A percentile compares a stretch with the other conserved stretches of the same genome.
phyloP scores from a whole-genome alignment of 53 echinoderm and acorn worm species.

The Arbacia lixula region DNA sequence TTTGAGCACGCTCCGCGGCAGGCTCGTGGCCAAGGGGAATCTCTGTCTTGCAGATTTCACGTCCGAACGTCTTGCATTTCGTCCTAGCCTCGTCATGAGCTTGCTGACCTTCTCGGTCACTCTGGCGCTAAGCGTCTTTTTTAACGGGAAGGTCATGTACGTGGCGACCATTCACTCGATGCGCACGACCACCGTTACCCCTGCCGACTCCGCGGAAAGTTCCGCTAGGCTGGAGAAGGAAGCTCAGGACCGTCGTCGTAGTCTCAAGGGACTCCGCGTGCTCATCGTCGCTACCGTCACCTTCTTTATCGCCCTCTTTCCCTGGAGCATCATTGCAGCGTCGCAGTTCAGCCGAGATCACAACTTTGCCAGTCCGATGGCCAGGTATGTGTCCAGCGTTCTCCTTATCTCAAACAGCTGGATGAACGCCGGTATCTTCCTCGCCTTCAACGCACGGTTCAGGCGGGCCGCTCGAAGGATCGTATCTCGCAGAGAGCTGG shows the following conservation, averaged over 20 bases:
- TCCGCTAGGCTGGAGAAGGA: too few relatives aligned
- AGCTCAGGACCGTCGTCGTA: neutral
- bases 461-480: slow-evolving; percentile 7
- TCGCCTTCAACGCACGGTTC: slow-evolving; percentile 15
- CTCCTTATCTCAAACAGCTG: slow-evolving; percentile 30
- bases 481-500: neutral
- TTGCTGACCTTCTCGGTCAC: neutral
- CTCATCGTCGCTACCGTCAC: slow-evolving; percentile 18
- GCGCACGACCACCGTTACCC: too few relatives aligned
- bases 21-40: slow-evolving; percentile 14
- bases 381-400: slow-evolving; percentile 5
- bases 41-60: slow-evolving; percentile 31
- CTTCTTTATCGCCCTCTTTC: slow-evolving; percentile 21
- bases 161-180: too few relatives aligned
- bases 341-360: slow-evolving; percentile 14
- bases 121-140: too few relatives aligned
- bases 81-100: slow-evolving; percentile 27
- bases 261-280: slow-evolving; percentile 21
- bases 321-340: slow-evolving; percentile 25
- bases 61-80: slow-evolving; percentile 32
- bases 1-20: slow-evolving; percentile 9
- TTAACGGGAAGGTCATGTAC: too few relatives aligned
- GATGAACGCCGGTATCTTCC: slow-evolving; percentile 24
- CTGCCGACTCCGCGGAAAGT: too few relatives aligned
- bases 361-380: slow-evolving; percentile 27